Percentiles rank a stretch among this genome's conserved stretches.
phyloP scores from a whole-genome alignment of 2,888 invertebrate species.

The Sinohyriopsis cumingii region DNA sequence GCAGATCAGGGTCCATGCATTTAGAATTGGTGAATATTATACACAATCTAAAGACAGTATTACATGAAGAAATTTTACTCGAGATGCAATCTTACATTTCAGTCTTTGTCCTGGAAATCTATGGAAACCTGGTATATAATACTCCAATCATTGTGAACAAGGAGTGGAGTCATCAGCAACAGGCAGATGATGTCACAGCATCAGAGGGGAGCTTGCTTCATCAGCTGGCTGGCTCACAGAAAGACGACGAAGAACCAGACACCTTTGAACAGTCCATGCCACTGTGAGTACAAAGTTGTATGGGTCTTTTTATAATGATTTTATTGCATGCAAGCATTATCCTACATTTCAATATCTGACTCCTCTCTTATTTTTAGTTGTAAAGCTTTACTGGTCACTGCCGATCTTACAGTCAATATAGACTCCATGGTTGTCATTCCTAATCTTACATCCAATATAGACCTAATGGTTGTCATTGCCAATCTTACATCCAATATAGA shows the following conservation, averaged over 20 bases:
- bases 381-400: no score
- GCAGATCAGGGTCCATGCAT: background rate
- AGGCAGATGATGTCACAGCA: background rate
- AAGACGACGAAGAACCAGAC: background rate
- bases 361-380: no score
- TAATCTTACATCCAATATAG: no score
- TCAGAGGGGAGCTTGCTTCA: slow-evolving; percentile 3
- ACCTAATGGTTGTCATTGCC: no score
- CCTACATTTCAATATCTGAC: no score
- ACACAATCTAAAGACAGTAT: background rate
- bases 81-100: slow-evolving; percentile 10
- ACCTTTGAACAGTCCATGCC: no score
- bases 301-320: background rate
- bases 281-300: no score
- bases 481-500: no score
- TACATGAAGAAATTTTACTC: background rate
- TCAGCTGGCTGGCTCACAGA: background rate
- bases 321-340: no score
- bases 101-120: slow-evolving; percentile 68
- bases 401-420: no score
- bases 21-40: no score
- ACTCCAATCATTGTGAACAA: slow-evolving; percentile 57
- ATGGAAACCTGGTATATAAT: slow-evolving; percentile 51
- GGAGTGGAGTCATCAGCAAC: slow-evolving; percentile 32
- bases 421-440: no score